Percentiles rank a stretch among this genome's conserved stretches.
phyloP scores from a whole-genome alignment of 1,140 invertebrate species.

The Microplitis mediator region DNA sequence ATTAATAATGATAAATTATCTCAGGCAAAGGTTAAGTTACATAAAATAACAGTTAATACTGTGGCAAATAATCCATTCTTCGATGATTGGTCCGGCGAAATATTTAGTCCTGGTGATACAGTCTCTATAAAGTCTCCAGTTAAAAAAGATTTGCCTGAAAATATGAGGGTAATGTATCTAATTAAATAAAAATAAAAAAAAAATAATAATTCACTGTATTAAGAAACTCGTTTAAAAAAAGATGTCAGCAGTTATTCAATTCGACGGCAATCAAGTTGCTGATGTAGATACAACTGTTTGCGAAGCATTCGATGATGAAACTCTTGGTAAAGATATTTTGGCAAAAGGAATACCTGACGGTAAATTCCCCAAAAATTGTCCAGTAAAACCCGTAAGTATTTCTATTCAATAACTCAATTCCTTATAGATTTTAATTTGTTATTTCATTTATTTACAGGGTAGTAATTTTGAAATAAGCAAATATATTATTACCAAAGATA shows the following conservation, averaged over 20 bases:
- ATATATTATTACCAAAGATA: background rate
- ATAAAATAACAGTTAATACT: background rate
- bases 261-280: background rate
- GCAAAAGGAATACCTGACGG: background rate
- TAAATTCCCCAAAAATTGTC: constrained; percentile 11
- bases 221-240: background rate
- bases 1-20: too few relatives aligned
- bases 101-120: background rate
- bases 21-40: background rate
- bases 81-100: background rate
- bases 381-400: constrained; percentile 7
- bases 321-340: background rate
- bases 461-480: background rate
- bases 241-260: background rate
- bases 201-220: background rate
- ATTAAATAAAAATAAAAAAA: too few relatives aligned
- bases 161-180: constrained; percentile 2
- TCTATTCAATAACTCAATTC: background rate
- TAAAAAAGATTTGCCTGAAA: constrained; percentile 4
- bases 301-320: constrained; percentile 5
- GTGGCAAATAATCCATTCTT: background rate
- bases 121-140: constrained; percentile 2
- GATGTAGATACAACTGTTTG: constrained; percentile 1
- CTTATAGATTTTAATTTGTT: background rate
- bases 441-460: background rate